These are phyloP conservation scores for Salvelinus alpinus DNA, from an alignment of 2,113 vertebrate species.

Conservation along the genomic window DNA sequence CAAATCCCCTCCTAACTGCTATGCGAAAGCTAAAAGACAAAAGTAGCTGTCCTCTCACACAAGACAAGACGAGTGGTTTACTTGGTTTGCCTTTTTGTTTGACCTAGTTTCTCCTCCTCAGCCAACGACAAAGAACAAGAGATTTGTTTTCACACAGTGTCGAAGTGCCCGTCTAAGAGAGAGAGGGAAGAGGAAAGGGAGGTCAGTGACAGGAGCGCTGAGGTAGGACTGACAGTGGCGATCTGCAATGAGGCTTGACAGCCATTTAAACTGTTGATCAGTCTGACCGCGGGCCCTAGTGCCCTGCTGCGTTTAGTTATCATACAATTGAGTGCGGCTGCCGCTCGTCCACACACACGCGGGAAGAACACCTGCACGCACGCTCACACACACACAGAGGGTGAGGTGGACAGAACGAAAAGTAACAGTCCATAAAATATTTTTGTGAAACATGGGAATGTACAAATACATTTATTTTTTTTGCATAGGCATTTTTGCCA, in stretches of 20 bases:
- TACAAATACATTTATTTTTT: too few relatives aligned
- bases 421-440: too few relatives aligned
- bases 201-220: neutral
- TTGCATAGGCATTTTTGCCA: too few relatives aligned
- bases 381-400: neutral
- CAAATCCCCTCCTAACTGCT: neutral
- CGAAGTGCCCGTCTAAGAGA: neutral
- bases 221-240: slow-evolving; percentile 17
- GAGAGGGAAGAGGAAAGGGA: neutral
- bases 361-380: neutral
- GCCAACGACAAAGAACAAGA: neutral
- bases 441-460: too few relatives aligned
- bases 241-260: slow-evolving; percentile 54
- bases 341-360: slow-evolving; percentile 45
- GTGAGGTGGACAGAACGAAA: neutral
- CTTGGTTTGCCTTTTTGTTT: slow-evolving; percentile 6
- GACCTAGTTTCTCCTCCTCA: neutral
- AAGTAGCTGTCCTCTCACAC: neutral
- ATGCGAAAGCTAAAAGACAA: neutral
- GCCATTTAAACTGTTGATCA: slow-evolving; percentile 27
- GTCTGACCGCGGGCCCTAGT: slow-evolving; percentile 43
- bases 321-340: slow-evolving; percentile 51
- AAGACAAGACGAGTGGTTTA: neutral
- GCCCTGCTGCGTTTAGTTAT: slow-evolving; percentile 57
- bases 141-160: neutral